These are phyloP conservation scores for Cyprinodon diabolis DNA, from an alignment of 2,797 vertebrate species.

Conservation along the genomic window DNA sequence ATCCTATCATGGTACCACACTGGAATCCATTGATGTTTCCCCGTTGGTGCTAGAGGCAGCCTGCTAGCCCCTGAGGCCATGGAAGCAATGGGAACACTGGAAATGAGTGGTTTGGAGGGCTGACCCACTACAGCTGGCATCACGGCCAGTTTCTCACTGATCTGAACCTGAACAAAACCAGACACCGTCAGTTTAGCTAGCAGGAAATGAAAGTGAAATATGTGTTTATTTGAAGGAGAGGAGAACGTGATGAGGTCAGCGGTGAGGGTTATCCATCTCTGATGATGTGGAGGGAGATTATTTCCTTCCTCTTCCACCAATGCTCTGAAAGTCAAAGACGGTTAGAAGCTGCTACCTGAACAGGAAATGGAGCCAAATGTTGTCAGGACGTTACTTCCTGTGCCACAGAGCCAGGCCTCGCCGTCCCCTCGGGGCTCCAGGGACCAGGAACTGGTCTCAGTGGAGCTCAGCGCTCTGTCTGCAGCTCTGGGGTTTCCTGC, in stretches of 20 bases:
- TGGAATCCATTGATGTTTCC: neutral
- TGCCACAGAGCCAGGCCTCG: neutral
- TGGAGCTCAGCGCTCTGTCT: conserved; percentile 16
- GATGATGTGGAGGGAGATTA: too few species aligned
- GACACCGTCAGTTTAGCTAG: neutral
- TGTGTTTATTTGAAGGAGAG: too few species aligned
- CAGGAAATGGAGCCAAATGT: neutral
- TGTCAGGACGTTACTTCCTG: neutral
- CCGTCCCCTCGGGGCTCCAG: neutral
- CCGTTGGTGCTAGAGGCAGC: neutral
- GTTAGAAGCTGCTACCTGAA: neutral
- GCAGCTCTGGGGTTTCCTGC: conserved; percentile 57
- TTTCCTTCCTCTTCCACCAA: neutral
- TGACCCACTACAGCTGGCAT: neutral
- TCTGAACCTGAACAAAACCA: neutral
- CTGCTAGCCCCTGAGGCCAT: neutral
- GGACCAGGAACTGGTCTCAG: conserved; percentile 5
- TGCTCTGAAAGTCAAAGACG: neutral
- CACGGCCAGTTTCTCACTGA: neutral
- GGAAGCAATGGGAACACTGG: neutral
- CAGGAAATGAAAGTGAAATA: too few species aligned
- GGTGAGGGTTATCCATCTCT: too few species aligned
- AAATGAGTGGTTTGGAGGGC: neutral
- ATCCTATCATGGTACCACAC: too few species aligned
- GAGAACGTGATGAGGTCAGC: too few species aligned